Evolutionary conservation across 2,797 vertebrate species (phyloP).

Genomic region (Saguinus oedipus): DNA sequence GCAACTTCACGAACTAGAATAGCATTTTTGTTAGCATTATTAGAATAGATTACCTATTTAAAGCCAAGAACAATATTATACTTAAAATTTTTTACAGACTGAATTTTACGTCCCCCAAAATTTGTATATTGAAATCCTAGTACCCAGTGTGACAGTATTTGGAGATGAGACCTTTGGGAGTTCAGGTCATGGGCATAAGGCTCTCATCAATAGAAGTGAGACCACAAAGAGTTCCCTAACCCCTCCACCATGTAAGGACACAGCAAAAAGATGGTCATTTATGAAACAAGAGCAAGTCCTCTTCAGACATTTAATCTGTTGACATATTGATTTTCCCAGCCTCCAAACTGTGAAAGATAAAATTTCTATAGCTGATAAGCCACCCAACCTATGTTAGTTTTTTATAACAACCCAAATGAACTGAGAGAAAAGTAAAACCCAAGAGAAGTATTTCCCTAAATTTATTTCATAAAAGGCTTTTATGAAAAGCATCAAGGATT

Average conservation of each 20-base stretch:
- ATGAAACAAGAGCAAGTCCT: neutral
- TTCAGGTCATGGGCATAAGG: neutral
- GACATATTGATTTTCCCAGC: neutral
- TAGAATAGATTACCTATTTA: neutral
- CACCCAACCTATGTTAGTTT: neutral
- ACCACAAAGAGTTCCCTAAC: neutral
- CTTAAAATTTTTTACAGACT: neutral
- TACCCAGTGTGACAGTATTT: neutral
- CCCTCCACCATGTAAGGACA: neutral
- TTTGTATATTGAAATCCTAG: neutral
- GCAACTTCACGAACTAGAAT: slow-evolving; percentile 42
- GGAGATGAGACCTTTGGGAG: neutral
- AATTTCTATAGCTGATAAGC: neutral
- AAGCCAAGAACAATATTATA: neutral
- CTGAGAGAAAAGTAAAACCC: neutral
- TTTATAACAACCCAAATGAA: neutral
- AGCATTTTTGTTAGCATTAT: neutral
- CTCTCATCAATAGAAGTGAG: neutral
- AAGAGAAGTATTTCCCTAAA: neutral
- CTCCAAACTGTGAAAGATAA: neutral
- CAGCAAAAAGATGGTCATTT: neutral
- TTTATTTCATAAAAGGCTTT: neutral
- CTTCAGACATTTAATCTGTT: too few species aligned
- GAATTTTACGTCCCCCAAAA: neutral
- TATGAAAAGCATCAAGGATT: neutral